Evolutionary conservation across 2,113 vertebrate species (phyloP).

Genomic region (Prunella himalayana): DNA sequence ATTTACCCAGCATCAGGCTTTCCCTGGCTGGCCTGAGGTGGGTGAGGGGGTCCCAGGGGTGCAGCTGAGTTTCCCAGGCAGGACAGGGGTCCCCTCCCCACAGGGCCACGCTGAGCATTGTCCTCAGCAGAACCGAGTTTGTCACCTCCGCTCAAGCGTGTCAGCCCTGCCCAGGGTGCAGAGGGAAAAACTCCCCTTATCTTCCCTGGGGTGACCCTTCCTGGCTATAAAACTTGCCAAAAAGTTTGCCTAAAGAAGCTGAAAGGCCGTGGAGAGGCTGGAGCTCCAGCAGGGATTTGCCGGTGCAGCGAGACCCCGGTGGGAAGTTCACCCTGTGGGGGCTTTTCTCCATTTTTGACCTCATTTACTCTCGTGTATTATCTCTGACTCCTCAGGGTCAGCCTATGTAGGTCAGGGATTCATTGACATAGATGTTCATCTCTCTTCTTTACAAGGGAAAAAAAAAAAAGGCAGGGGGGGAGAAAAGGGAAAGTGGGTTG

Average conservation of each 20-base stretch:
- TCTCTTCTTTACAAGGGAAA: not conserved
- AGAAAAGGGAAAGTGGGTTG: slow-evolving; percentile 40
- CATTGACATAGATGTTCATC: slow-evolving; percentile 57
- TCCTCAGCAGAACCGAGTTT: slow-evolving; percentile 3
- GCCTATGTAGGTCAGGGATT: slow-evolving; percentile 66
- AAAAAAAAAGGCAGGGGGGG: not conserved
- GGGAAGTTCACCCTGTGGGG: not conserved
- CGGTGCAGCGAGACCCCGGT: not conserved
- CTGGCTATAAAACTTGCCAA: not conserved
- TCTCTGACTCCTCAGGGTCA: slow-evolving; percentile 61
- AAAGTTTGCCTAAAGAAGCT: not conserved
- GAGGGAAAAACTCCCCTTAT: not conserved
- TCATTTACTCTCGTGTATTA: slow-evolving; percentile 59
- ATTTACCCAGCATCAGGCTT: not conserved
- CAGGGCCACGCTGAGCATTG: not conserved
- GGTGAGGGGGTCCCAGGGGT: not conserved
- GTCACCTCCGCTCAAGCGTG: not conserved
- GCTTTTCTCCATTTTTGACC: slow-evolving; percentile 37
- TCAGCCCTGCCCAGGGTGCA: not conserved
- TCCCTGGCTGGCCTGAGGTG: not conserved
- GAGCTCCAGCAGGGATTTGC: not conserved
- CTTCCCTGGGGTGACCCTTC: not conserved
- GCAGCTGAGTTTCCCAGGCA: not conserved
- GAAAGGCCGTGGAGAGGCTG: not conserved
- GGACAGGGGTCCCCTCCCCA: not conserved